Base-by-base conservation (phyloP, 2,888 invertebrate species). In the Cabera pusaria region DNA sequence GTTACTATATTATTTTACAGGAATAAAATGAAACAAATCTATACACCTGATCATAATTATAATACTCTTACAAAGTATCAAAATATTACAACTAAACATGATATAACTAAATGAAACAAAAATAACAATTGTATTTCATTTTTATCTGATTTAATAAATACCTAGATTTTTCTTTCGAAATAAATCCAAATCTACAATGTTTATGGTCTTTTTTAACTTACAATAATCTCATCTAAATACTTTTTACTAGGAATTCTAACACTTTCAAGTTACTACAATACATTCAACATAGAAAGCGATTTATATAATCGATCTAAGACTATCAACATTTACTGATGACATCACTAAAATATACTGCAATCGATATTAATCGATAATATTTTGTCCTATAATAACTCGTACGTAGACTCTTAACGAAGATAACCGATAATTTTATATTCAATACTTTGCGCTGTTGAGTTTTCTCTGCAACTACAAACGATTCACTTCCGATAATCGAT, bases 51-150 rank as follows among this genome's bases (percentile, higher is more conserved):
- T 65, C 56, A 59, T 64, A 42, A 62, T 64, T 54, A 66, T 62
- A 55, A 59, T 72, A 73, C 56, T 64, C 64, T 70, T 72, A 70
- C 41, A 65, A 57, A 55, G 32, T 72, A 73, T 62, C 63, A 64
- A 73, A 65, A 67, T 66, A 59, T 52, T 59, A 69, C 43, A 59
- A 60, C 53, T 61, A 65, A 60, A 54, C 48, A 37, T 56, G 52
- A 59, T 52, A 34, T 56, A 41, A 59, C 52, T 46, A 59, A 63
- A 58, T 49, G 25, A 53, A 48, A 59, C 25, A 56, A 57, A 56
- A 59, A 45, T 51, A 54, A 56, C 29, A 39, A 38, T 33, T n/a
- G 18, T 11, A 37, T 20, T 39, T 41, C 22, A 45, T 39, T 29
- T 6, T 29, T 23, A 25, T 6, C 36, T 49, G 34, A 41, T 55